A percentile compares a stretch with the other conserved stretches of the same genome.
phyloP scores from a whole-genome alignment of 2,113 vertebrate species.

The Chaetorhynchus papuensis region DNA sequence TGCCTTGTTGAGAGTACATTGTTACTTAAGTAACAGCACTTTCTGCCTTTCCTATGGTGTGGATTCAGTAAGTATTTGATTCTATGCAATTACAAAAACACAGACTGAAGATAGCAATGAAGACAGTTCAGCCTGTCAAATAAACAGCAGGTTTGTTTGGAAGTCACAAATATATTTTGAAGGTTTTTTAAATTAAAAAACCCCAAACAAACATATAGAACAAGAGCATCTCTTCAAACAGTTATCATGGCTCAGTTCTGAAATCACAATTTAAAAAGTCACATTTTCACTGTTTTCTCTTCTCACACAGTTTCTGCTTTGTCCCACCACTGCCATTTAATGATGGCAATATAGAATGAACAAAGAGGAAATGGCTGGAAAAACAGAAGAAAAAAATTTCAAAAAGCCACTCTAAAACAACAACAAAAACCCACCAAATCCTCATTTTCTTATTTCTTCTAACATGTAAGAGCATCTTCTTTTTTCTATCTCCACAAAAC shows the following conservation, averaged over 20 bases:
- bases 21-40: neutral
- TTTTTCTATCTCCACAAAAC: neutral
- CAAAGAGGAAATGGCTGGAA: neutral
- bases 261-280: neutral
- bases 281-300: neutral
- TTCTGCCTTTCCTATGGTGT: neutral
- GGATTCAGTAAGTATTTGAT: neutral
- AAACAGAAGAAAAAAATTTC: neutral
- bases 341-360: neutral
- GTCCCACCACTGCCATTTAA: neutral
- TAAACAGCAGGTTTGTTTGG: neutral
- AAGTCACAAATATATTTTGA: neutral
- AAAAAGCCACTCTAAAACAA: neutral
- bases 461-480: neutral
- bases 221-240: neutral
- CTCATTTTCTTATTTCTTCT: neutral
- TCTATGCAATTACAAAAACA: neutral
- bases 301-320: neutral
- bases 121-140: neutral
- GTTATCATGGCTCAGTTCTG: neutral
- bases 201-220: accelerated
- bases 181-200: neutral
- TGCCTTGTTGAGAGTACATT: neutral
- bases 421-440: neutral
- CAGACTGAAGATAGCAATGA: neutral